Conservation (phyloP, 2,888 invertebrate species). For the Ligdia adustata region DNA sequence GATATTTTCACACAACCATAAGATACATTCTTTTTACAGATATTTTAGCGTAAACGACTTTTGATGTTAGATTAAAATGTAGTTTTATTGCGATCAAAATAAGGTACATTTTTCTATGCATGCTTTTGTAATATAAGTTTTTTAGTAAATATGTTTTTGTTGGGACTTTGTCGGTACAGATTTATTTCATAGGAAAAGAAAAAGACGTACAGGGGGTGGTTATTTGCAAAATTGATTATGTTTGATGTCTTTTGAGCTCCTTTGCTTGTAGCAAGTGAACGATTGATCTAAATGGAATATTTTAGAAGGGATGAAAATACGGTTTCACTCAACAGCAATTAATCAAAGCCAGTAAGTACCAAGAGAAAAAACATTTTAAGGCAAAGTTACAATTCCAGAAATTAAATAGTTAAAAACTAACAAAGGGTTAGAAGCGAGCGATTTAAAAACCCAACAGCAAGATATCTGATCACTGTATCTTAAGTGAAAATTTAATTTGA, state of each 20-base stretch:
- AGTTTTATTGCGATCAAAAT: too few relatives aligned
- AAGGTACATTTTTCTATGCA: constrained; percentile 25
- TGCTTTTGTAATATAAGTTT: constrained; percentile 13
- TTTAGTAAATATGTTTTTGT: constrained; percentile 33
- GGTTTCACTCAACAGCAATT: constrained; percentile 62
- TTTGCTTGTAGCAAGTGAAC: constrained; percentile 41
- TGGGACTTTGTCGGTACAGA: constrained; percentile 60
- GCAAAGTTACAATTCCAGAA: not conserved
- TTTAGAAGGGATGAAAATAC: constrained; percentile 53
- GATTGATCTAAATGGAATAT: constrained; percentile 78
- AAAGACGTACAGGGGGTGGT: constrained; percentile 57
- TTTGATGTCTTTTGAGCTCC: constrained; percentile 71
- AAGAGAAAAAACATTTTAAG: too few relatives aligned
- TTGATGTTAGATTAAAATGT: too few relatives aligned
- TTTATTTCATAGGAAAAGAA: constrained; percentile 71
- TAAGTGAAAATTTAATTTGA: too few relatives aligned
- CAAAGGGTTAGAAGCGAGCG: too few relatives aligned
- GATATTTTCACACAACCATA: constrained; percentile 74
- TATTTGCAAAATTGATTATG: constrained; percentile 83
- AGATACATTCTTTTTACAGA: constrained; percentile 56
- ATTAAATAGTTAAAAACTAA: too few relatives aligned
- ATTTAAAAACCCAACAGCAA: too few relatives aligned
- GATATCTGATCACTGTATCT: too few relatives aligned
- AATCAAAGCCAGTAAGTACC: constrained; percentile 55
- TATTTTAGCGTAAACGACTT: not conserved